These are phyloP conservation scores for Gouania willdenowi DNA, from an alignment of 2,797 vertebrate genomes.

Conservation along the genomic window DNA sequence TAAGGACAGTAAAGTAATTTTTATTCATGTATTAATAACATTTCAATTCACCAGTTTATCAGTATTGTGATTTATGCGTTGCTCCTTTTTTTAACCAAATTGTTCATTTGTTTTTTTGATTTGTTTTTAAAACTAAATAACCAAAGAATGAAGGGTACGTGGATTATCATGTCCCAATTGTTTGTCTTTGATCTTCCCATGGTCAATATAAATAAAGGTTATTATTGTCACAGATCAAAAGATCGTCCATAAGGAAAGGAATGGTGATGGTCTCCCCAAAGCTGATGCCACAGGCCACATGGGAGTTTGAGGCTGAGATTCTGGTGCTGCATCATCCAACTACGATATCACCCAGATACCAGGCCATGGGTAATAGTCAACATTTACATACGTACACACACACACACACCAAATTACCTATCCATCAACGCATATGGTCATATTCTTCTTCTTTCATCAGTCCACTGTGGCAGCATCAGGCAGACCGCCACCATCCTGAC, in stretches of 20 bases:
- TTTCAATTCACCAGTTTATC: too few relatives aligned
- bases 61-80: too few relatives aligned
- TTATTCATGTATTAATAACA: too few relatives aligned
- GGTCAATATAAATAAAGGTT: too few relatives aligned
- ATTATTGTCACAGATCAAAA: conserved; percentile 84
- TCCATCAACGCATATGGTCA: too few relatives aligned
- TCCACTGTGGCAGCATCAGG: conserved; percentile 89
- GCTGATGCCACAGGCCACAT: conserved; percentile 89
- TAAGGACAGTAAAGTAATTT: too few relatives aligned
- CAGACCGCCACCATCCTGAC: conserved; percentile 94
- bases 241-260: conserved; percentile 93
- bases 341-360: conserved; percentile 92
- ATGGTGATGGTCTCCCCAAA: conserved; percentile 97
- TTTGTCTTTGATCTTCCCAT: too few relatives aligned
- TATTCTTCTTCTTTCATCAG: conserved; percentile 28
- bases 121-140: too few relatives aligned
- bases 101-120: background rate
- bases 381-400: too few relatives aligned
- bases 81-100: conserved; percentile 3
- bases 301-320: conserved; percentile 97
- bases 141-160: too few relatives aligned
- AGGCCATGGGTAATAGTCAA: conserved; percentile 88
- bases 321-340: conserved; percentile 93
- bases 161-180: too few relatives aligned
- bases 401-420: too few relatives aligned